These are phyloP conservation scores for Drepana falcataria DNA, from an alignment of 2,888 invertebrate species.

Conservation along the genomic window DNA sequence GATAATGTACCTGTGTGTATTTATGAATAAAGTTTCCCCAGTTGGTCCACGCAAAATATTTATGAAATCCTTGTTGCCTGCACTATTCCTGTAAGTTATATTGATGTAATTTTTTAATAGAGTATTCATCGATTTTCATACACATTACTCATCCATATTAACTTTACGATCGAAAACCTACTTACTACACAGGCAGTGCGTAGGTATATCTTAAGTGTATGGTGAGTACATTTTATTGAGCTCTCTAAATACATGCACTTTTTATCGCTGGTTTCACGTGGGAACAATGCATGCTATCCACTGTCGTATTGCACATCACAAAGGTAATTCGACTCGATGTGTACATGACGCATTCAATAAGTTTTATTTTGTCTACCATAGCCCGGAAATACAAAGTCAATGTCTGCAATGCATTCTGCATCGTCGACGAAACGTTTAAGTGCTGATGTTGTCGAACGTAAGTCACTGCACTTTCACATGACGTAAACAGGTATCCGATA, in stretches of 20 bases:
- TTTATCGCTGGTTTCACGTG: conserved; percentile 29
- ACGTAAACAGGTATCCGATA: background rate
- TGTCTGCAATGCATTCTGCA: conserved; percentile 24
- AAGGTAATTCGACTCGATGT: conserved; percentile 32
- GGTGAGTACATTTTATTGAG: too few relatives aligned
- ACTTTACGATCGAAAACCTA: too few relatives aligned
- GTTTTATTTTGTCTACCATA: conserved; percentile 35
- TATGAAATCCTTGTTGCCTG: background rate
- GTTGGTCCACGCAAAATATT: background rate
- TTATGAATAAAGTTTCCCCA: background rate
- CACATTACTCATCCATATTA: too few relatives aligned
- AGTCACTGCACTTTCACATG: background rate
- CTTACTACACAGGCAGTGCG: too few relatives aligned
- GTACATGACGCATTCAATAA: conserved; percentile 11
- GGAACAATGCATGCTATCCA: conserved; percentile 26
- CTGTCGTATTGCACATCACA: conserved; percentile 21
- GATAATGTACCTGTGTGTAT: background rate
- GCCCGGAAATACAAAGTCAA: conserved; percentile 26
- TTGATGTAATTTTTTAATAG: too few relatives aligned
- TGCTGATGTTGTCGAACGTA: background rate
- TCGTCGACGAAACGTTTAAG: conserved; percentile 2
- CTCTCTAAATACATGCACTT: background rate
- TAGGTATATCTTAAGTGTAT: too few relatives aligned
- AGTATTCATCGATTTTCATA: too few relatives aligned
- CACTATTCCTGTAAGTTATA: background rate